phyloP scores from a whole-genome alignment of 2,113 vertebrate species.

The human region GRCh38 chr12:108699001-108699500 shows the following conservation, averaged over 20 bases:
- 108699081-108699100: background rate
- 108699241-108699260: background rate
- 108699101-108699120: background rate
- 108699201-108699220: background rate
- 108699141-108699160: background rate
- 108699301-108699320: background rate
- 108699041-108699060: background rate
- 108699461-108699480: slow-evolving; percentile 38
- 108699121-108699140: background rate
- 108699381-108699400: slow-evolving; percentile 2
- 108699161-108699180: background rate
- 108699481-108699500: slow-evolving; percentile 26
- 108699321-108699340: background rate
- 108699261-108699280: background rate
- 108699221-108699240: background rate
- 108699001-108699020: slow-evolving; percentile 6
- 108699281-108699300: background rate
- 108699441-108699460: slow-evolving; percentile 46
- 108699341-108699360: background rate
- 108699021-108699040: slow-evolving; percentile 22
- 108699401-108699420: slow-evolving; percentile 36
- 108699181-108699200: background rate
- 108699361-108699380: slow-evolving; percentile 22
- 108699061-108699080: background rate
- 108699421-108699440: slow-evolving; percentile 47